Base-by-base conservation (phyloP, 2,797 vertebrate species). In the Oreortyx pictus region DNA sequence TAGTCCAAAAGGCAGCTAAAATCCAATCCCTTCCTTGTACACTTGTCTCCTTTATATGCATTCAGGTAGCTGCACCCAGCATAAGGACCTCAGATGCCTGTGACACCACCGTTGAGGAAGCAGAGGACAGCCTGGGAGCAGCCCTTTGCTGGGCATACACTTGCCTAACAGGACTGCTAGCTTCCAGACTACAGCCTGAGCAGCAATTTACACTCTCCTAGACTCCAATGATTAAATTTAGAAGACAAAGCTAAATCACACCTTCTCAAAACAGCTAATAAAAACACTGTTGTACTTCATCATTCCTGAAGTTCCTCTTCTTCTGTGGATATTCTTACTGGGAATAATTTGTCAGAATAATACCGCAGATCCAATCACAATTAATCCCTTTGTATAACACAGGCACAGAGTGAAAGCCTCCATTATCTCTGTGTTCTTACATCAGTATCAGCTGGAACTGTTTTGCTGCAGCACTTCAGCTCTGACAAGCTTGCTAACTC, bases 301-400 rank as follows among this genome's bases (percentile, higher is more conserved):
- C 8, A 41, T 0, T 59, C 72, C 68, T 70, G 20, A 86, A 87
- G 59, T 49, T 46, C 29, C 39, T 74, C 57, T 47, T 56, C 39
- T 75, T 89, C 78, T 43, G 14, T 72, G 68, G 92, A 41, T 72
- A 57, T 71, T 71, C 75, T 77, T 82, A 43, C 65, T 50, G 65
- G 35, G 35, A 92, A 91, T 75, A 88, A 82, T 88, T 82, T 25
- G 84, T 86, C 65, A 68, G 74, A 91, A 80, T 47, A 88, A 88
- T 29, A 65, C 49, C 29, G 35, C 27, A 47, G 72, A 80, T 88
- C 29, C 60, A 94, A 90, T 65, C 57, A 84, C 68, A 85, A 90
- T 80, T 84, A 93, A 87, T 74, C 44, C 61, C 39, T 70, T 79
- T 64, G 59, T 89, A 52, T 33, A 87, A 82, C n/a, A 43, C 41